Evolutionary conservation across 2,888 invertebrate species (phyloP).

Genomic region (Hyles lineata): DNA sequence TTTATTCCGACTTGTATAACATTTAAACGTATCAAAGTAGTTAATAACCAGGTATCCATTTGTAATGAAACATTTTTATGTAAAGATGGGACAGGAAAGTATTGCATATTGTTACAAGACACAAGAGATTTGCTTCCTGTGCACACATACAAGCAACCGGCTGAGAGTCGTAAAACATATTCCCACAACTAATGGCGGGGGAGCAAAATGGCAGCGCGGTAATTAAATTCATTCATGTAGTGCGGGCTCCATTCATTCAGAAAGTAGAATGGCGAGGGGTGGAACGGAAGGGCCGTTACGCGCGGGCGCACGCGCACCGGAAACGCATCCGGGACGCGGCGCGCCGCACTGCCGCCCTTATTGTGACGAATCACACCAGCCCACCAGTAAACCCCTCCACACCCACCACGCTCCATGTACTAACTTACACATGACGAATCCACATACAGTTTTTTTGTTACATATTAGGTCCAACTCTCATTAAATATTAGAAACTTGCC

Average conservation of each 20-base stretch:
- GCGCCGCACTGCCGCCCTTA: slow-evolving; percentile 67
- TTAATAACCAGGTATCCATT: neutral
- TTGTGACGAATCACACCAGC: slow-evolving; percentile 45
- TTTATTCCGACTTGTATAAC: neutral
- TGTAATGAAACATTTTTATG: neutral
- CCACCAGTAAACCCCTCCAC: slow-evolving; percentile 42
- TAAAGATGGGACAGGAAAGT: slow-evolving; percentile 36
- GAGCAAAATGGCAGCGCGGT: slow-evolving; percentile 41
- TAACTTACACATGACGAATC: neutral
- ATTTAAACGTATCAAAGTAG: too few relatives aligned
- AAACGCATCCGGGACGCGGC: slow-evolving; percentile 82
- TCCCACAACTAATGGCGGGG: slow-evolving; percentile 53
- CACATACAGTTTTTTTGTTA: slow-evolving; percentile 4
- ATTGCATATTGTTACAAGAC: slow-evolving; percentile 37
- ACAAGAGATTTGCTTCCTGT: slow-evolving; percentile 39
- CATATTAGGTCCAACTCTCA: too few relatives aligned
- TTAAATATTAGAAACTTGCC: too few relatives aligned
- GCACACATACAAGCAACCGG: slow-evolving; percentile 31
- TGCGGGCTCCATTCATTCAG: slow-evolving; percentile 61
- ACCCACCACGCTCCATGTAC: slow-evolving; percentile 37
- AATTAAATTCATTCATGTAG: slow-evolving; percentile 51
- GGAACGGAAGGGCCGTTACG: slow-evolving; percentile 81
- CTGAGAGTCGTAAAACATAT: slow-evolving; percentile 45
- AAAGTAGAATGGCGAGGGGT: slow-evolving; percentile 71
- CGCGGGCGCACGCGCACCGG: slow-evolving; percentile 77